Evolutionary conservation across 2,888 invertebrate genomes (phyloP).

Genomic region (Amitus sp.): DNA sequence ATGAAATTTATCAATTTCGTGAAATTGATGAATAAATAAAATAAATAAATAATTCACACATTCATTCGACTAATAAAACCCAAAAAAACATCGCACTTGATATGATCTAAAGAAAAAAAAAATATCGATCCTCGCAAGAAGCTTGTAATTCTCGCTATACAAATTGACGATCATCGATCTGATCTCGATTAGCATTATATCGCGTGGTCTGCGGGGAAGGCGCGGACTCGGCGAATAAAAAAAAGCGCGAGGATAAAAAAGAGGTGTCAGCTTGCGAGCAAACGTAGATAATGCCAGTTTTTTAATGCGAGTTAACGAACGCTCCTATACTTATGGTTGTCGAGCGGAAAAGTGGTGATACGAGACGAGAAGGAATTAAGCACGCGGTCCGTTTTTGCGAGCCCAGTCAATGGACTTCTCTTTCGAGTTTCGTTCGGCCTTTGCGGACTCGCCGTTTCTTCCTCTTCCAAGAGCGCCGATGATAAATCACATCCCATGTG

Average conservation of each 20-base stretch:
- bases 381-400: slow-evolving; percentile 47
- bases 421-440: slow-evolving; percentile 51
- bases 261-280: slow-evolving; percentile 40
- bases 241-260: slow-evolving; percentile 31
- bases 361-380: slow-evolving; percentile 48
- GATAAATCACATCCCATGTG: slow-evolving; percentile 41
- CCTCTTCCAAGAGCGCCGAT: slow-evolving; percentile 39
- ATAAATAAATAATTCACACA: no score
- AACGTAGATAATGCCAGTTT: slow-evolving; percentile 51
- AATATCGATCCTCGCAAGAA: slow-evolving; percentile 17
- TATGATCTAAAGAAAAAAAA: slow-evolving; percentile 23
- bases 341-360: slow-evolving; percentile 61
- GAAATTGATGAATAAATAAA: no score
- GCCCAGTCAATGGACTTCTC: slow-evolving; percentile 50
- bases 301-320: slow-evolving; percentile 55
- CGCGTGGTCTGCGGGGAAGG: slow-evolving; percentile 1
- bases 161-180: slow-evolving; percentile 37
- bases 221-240: slow-evolving; percentile 9
- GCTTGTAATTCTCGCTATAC: slow-evolving; percentile 34
- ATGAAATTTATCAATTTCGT: no score
- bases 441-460: slow-evolving; percentile 38
- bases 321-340: slow-evolving; percentile 54
- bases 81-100: slow-evolving; percentile 37
- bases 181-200: slow-evolving; percentile 36
- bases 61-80: no score